Evolutionary conservation across 1,140 invertebrate species (phyloP).

Genomic region (Pseudomyrmex dendroicus): DNA sequence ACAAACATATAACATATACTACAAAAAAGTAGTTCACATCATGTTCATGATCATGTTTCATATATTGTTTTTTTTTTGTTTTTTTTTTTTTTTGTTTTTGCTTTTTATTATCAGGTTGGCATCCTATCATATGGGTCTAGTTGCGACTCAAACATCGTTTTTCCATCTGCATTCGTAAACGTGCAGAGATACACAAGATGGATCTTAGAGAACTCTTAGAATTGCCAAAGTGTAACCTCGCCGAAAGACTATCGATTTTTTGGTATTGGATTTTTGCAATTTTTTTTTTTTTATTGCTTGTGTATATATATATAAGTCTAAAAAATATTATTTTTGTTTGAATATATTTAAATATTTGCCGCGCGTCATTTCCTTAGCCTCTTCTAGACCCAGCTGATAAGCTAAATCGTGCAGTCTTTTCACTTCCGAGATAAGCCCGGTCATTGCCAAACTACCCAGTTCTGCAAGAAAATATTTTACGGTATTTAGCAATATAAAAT

Average conservation of each 20-base stretch:
- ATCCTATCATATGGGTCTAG: constrained; percentile 75
- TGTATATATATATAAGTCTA: too few relatives aligned
- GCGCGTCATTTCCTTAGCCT: constrained; percentile 98
- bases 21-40: constrained; percentile 23
- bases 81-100: neutral
- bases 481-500: constrained; percentile 38
- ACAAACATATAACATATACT: constrained; percentile 44
- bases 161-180: constrained; percentile 73
- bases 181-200: constrained; percentile 74
- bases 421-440: constrained; percentile 94
- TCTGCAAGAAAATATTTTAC: constrained; percentile 86
- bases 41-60: neutral
- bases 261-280: constrained; percentile 13
- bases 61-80: neutral
- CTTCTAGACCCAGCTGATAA: constrained; percentile 96
- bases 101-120: constrained; percentile 70
- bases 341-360: constrained; percentile 97
- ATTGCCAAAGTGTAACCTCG: neutral
- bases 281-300: constrained; percentile 10
- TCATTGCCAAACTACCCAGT: constrained; percentile 91
- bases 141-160: constrained; percentile 66
- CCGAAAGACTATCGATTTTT: neutral
- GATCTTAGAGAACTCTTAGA: constrained; percentile 73
- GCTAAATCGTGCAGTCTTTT: constrained; percentile 96
- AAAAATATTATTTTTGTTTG: constrained; percentile 79